Base-by-base conservation (phyloP, 1,140 invertebrate species). In the Charaxes varanes region DNA sequence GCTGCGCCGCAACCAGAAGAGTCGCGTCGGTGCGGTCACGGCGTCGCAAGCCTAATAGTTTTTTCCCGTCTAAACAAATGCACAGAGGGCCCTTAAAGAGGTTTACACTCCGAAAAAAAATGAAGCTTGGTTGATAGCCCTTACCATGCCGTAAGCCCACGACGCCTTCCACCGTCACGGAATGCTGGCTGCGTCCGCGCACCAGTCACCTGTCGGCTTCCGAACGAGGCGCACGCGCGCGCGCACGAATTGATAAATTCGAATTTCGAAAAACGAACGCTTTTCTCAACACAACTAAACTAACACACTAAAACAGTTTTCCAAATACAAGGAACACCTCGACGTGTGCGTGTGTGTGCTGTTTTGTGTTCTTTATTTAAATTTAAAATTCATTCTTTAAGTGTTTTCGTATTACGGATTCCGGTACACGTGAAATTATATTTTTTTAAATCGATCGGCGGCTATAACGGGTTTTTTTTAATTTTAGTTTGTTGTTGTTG, bases 181-280 rank as follows among this genome's bases (percentile, higher is more conserved):
- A 33, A 44, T 32, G 52, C 17, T 54, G 42, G 37, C 44, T 30
- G 40, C 41, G 44, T 33, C 50, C 19, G 58, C 59, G 56, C 42
- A 49, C 60, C 74, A 82, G 77, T 82, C 77, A 77, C 74, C 77
- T 82, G 77, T 60, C 51, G 64, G 62, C 61, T 38, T 40, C 61
- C 72, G 72, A 53, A 44, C 41, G 34, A 41, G 30, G 41, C 67
- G 72, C 72, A 54, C 77, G 77, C 77, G 69, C 66, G 60, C 36
- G 72, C 72, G 56, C 77, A 73, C 77, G 69, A 64, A 61, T 34
- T 31, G 22, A 32, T 42, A n/a, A n/a, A 52, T 52, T 58, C 18
- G 18, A 47, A 71, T 44, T 49, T 46, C 59, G 54, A 71, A 67
- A 52, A 55, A 54, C 57, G 59, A 71, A 63, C n/a, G n/a, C n/a